phyloP scores from a whole-genome alignment of 2,797 vertebrate species.

The Threskiornis aethiopicus region DNA sequence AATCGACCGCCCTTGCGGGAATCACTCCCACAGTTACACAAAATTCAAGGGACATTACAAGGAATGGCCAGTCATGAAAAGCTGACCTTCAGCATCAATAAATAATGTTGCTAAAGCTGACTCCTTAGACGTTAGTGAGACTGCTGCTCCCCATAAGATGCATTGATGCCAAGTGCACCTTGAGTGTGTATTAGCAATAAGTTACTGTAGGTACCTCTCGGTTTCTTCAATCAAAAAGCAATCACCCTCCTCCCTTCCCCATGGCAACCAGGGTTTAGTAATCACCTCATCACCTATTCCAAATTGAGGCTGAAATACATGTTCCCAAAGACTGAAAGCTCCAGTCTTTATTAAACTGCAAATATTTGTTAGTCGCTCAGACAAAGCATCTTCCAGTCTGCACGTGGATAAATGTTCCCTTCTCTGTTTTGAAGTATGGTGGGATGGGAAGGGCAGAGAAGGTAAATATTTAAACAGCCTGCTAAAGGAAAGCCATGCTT shows the following conservation, averaged over 20 bases:
- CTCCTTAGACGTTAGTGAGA: neutral
- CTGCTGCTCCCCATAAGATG: neutral
- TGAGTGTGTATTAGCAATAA: neutral
- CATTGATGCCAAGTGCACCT: neutral
- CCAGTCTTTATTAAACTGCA: neutral
- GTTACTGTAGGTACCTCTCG: constrained; percentile 14
- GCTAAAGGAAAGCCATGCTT: neutral
- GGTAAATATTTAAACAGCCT: constrained; percentile 49
- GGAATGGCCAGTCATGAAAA: neutral
- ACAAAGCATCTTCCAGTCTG: neutral
- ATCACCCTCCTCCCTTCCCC: constrained; percentile 49
- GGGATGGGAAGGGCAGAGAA: constrained; percentile 3
- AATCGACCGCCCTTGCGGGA: neutral
- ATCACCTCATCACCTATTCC: constrained; percentile 53
- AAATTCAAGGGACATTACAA: neutral
- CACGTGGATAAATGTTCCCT: neutral
- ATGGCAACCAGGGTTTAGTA: constrained; percentile 52
- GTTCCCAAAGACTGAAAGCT: constrained; percentile 14
- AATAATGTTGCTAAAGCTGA: neutral
- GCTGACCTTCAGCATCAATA: constrained; percentile 30
- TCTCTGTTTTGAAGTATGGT: neutral
- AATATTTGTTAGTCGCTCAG: constrained; percentile 12
- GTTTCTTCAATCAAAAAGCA: constrained; percentile 55
- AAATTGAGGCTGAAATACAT: constrained; percentile 7
- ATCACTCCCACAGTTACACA: neutral